Percentiles rank a stretch among this genome's conserved stretches.
phyloP scores from a whole-genome alignment of 2,113 vertebrate genomes.

The Sorex fumeus region DNA sequence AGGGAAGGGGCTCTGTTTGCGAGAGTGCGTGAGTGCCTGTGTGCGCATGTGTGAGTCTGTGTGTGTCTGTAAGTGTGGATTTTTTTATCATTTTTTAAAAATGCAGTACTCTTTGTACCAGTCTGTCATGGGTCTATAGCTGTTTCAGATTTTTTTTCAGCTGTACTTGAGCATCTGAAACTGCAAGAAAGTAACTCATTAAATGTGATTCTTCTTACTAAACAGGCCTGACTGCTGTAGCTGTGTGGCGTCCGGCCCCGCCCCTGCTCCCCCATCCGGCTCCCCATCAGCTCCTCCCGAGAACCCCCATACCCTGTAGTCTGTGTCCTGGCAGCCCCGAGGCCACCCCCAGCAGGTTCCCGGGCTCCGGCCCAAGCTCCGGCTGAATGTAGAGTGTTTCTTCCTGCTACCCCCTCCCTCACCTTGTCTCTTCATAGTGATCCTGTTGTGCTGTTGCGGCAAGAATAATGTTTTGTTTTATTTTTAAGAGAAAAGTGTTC shows the following conservation, averaged over 20 bases:
- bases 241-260: conserved; percentile 84
- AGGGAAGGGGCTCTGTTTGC: conserved; percentile 81
- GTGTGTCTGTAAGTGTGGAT: conserved; percentile 79
- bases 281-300: background rate
- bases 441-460: conserved; percentile 70
- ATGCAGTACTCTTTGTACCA: conserved; percentile 92
- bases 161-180: conserved; percentile 91
- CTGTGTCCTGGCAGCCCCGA: conserved; percentile 12
- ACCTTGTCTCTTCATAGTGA: conserved; percentile 63
- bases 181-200: conserved; percentile 91
- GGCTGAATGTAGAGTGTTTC: background rate
- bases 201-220: conserved; percentile 92
- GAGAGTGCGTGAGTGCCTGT: background rate
- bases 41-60: background rate
- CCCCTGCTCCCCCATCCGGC: background rate
- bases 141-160: conserved; percentile 92
- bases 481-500: conserved; percentile 75
- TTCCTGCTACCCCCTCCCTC: conserved; percentile 22
- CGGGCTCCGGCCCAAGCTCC: conserved; percentile 33
- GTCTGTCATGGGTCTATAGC: conserved; percentile 91
- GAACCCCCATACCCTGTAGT: conserved; percentile 23
- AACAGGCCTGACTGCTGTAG: conserved; percentile 89
- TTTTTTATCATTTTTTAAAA: conserved; percentile 92
- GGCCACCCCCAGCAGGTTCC: background rate
- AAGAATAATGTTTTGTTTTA: conserved; percentile 72